phyloP scores from a whole-genome alignment of 2,888 invertebrate species.

The Tortricodes alternella region DNA sequence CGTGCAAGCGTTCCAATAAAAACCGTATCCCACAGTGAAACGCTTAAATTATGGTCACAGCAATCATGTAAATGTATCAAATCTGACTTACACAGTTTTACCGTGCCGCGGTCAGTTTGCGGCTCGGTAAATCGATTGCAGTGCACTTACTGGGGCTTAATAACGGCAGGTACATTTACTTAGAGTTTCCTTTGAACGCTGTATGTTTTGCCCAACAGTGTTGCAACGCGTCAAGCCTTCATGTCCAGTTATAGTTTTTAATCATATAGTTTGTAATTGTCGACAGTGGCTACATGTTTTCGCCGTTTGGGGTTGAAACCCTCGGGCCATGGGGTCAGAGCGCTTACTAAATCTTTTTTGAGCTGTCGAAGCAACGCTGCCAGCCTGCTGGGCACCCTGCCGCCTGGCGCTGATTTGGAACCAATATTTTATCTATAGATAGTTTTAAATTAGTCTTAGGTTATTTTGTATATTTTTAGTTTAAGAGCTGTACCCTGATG shows the following conservation, averaged over 20 bases:
- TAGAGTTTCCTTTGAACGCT: constrained; percentile 20
- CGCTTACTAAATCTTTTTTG: no score
- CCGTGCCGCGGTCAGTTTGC: constrained; percentile 33
- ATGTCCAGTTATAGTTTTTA: constrained; percentile 2
- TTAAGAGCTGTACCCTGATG: no score
- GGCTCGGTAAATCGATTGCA: constrained; percentile 33
- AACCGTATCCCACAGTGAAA: constrained; percentile 31
- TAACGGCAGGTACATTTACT: constrained; percentile 32
- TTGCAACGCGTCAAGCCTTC: constrained; percentile 12
- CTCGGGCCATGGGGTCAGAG: no score
- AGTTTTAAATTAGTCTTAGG: no score
- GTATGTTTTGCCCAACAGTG: constrained; percentile 26
- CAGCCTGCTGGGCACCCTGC: no score
- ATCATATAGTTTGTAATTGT: no score
- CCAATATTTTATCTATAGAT: no score
- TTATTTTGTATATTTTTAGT: no score
- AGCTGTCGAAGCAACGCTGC: no score
- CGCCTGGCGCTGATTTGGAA: no score
- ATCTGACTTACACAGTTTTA: constrained; percentile 34
- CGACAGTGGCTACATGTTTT: no score
- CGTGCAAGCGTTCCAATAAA: constrained; percentile 17
- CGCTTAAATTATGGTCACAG: constrained; percentile 29
- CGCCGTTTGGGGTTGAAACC: no score
- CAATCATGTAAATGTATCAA: constrained; percentile 32
- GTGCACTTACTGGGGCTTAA: constrained; percentile 29